Base-by-base conservation (phyloP, 2,888 invertebrate species). In the Eumerus sabulonum region DNA sequence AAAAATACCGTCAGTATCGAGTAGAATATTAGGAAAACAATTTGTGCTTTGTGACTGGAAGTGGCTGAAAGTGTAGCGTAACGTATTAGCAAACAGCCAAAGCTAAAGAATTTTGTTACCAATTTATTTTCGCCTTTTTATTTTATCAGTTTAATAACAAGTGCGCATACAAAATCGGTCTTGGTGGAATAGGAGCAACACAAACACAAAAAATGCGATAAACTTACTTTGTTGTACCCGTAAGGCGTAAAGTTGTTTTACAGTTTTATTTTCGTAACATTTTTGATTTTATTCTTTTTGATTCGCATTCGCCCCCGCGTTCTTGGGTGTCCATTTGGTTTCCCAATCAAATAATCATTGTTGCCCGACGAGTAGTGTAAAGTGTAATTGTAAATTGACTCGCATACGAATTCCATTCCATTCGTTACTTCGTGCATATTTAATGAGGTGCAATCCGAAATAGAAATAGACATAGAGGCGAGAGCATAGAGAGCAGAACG, bases 391-490 rank as follows among this genome's bases (percentile, higher is more conserved):
- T 72, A 19, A 62, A 67, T 77, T 67, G 38, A 53, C 27, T 27
- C 27, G 27, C 27, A 27, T 27, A 27, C 27, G 40, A 19, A n/a
- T n/a, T n/a, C n/a, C n/a, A n/a, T 62, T 48, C 17, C 36, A 48
- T 73, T 27, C 44, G 42, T 63, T 73, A 68, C n/a, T 59, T 68
- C 53, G 68, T 16, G 73, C 68, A 74, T 74, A 59, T 74, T 79
- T 64, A 64, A 79, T 79, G 74, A 68, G 53, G 44, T 74, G 74
- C 53, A 68, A 59, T 74, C 74, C 59, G 44, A 79, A 68, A 59
- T 54, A 68, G 57, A 79, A 79, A 73, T 77, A 77, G 77, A 68
- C 18, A 67, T 36, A 35, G 27, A 27, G 27, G 45, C 19, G 13
- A 68, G 35, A 59, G 48, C 19, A 54, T 53, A 66, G 45, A 66